phyloP scores from a whole-genome alignment of 2,797 vertebrate genomes.

The Leptatherina wallacei region DNA sequence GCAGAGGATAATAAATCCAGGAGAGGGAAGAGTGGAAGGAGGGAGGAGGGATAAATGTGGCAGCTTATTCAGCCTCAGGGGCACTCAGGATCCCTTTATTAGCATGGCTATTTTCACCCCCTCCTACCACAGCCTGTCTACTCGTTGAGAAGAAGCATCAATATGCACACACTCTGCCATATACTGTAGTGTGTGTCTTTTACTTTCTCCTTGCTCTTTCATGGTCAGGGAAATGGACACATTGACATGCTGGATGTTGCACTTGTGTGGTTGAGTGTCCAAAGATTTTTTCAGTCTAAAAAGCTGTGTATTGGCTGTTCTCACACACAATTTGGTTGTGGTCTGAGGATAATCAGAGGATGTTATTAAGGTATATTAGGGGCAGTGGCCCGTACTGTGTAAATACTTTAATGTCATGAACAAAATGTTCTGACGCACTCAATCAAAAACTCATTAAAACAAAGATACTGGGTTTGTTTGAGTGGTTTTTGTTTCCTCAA shows the following conservation, averaged over 20 bases:
- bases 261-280: not conserved
- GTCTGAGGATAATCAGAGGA: not conserved
- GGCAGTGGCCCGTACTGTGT: not conserved
- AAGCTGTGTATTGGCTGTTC: not conserved
- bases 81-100: slow-evolving; percentile 69
- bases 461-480: not conserved
- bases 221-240: slow-evolving; percentile 16
- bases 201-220: slow-evolving; percentile 16
- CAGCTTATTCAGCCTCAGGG: slow-evolving; percentile 65
- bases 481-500: slow-evolving; percentile 14
- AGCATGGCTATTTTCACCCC: slow-evolving; percentile 63
- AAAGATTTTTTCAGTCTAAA: not conserved
- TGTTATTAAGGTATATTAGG: slow-evolving; percentile 7
- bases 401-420: not conserved
- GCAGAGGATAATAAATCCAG: slow-evolving; percentile 71
- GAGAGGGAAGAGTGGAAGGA: slow-evolving; percentile 26
- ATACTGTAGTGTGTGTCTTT: not conserved
- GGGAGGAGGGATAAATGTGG: slow-evolving; percentile 53
- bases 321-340: not conserved
- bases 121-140: slow-evolving; percentile 40
- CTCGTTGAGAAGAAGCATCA: slow-evolving; percentile 41
- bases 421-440: slow-evolving; percentile 1
- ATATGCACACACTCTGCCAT: slow-evolving; percentile 9
- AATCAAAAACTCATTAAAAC: not conserved
- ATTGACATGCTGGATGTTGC: not conserved